phyloP scores from a whole-genome alignment of 2,113 vertebrate genomes.

The Tachysurus vachellii region DNA sequence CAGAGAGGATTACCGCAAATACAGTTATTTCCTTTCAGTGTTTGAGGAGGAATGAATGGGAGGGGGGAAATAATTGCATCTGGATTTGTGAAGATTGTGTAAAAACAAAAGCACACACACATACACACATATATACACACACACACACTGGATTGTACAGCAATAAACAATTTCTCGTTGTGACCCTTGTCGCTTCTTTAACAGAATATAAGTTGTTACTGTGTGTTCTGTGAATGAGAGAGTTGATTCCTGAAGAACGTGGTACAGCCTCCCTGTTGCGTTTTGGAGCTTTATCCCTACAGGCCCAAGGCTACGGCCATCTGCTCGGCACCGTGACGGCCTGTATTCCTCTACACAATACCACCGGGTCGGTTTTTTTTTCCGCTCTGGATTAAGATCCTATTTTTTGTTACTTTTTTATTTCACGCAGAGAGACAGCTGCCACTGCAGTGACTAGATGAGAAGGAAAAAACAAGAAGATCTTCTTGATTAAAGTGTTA shows the following conservation, averaged over 20 bases:
- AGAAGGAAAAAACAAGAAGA: too few species aligned
- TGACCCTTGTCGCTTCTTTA: background rate
- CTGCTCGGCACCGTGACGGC: constrained; percentile 29
- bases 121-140: background rate
- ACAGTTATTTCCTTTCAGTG: constrained; percentile 29
- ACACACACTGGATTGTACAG: background rate
- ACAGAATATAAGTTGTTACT: background rate
- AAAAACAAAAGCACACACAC: background rate
- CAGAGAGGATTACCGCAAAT: constrained; percentile 39
- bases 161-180: constrained; percentile 11
- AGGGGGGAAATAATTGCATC: constrained; percentile 12
- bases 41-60: background rate
- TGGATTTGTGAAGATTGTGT: constrained; percentile 22
- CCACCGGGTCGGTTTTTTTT: constrained; percentile 18
- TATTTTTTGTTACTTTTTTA: background rate
- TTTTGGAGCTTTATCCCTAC: constrained; percentile 10
- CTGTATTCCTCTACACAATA: constrained; percentile 27
- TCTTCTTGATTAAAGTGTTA: background rate
- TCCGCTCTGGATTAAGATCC: constrained; percentile 35
- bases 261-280: constrained; percentile 15
- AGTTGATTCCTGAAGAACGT: constrained; percentile 9
- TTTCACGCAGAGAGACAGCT: constrained; percentile 26
- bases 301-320: constrained; percentile 42
- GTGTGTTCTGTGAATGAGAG: constrained; percentile 2
- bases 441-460: background rate